Evolutionary conservation across 2,113 vertebrate species (phyloP).

Genomic region (Myrmecobius fasciatus): DNA sequence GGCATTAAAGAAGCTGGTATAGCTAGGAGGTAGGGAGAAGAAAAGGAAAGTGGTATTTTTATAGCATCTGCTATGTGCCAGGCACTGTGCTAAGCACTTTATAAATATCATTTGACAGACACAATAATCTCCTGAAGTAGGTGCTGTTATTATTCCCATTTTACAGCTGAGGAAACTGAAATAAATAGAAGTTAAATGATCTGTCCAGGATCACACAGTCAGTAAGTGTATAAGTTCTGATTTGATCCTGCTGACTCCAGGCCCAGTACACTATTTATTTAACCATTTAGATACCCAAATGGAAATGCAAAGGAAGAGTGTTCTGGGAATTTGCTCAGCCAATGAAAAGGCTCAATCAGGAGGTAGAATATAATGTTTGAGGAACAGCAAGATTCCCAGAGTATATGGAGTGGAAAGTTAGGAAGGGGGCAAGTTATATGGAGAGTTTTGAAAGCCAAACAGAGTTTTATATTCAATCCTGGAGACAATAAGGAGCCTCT

Average conservation of each 20-base stretch:
- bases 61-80: background rate
- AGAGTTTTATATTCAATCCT: background rate
- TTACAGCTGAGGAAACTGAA: background rate
- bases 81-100: background rate
- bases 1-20: background rate
- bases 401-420: background rate
- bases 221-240: background rate
- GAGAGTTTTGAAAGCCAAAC: background rate
- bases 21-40: background rate
- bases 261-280: background rate
- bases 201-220: background rate
- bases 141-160: background rate
- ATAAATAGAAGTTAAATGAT: background rate
- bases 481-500: background rate
- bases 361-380: background rate
- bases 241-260: background rate
- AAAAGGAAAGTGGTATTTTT: background rate
- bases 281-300: background rate
- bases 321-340: background rate
- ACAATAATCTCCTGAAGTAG: background rate
- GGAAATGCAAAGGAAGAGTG: background rate
- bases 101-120: background rate
- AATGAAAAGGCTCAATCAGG: background rate
- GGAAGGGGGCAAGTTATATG: background rate
- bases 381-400: background rate